Evolutionary conservation across 2,113 vertebrate genomes (phyloP), one percentile per base, ranked within the genome.

Genomic region (Sturnira hondurensis): DNA sequence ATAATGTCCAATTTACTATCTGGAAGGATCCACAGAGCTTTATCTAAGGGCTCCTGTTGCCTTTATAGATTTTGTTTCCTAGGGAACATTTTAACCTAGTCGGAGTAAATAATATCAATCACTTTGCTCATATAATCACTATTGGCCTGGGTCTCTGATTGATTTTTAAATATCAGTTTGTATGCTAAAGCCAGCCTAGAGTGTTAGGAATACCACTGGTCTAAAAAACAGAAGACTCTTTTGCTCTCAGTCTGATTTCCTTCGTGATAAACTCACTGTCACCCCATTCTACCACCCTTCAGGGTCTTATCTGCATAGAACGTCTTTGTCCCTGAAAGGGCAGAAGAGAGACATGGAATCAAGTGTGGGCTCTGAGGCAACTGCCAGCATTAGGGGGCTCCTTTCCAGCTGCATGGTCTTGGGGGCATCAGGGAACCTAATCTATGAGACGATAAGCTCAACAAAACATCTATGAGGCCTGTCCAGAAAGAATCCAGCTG

Each of bases 101-200:
- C 73, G 36, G 87, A 93, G 76, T 95, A 97, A 96, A 93, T 96
- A 93, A 89, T 93, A 97, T 96, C 94, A 95, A 87, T 97, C 94
- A 97, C 65, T 26, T 54, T 90, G 84, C 45, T 96, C 87, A 58
- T 86, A 86, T 89, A 94, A 94, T 95, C 82, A 86, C 95, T 96
- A 95, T 70, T 86, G 93, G 86, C 47, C 77, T 71, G 63, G 43
- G 20, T 71, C 28, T 95, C 70, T 82, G 82, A 96, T 89, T 96
- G 86, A 97, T 94, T 96, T 97, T 94, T 76, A 74, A 96, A 78
- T 94, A 94, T 71, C 83, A 26, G 86, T 86, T 94, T 83, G 38
- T 95, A 63, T 80, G 61, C 89, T 91, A n/a, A 89, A 85, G 43
- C 92, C 68, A 86, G 65, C n/a, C 28, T 36, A 65, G 63, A 33